phyloP scores from a whole-genome alignment of 2,888 invertebrate species.

The Andrena hattorfiana region DNA sequence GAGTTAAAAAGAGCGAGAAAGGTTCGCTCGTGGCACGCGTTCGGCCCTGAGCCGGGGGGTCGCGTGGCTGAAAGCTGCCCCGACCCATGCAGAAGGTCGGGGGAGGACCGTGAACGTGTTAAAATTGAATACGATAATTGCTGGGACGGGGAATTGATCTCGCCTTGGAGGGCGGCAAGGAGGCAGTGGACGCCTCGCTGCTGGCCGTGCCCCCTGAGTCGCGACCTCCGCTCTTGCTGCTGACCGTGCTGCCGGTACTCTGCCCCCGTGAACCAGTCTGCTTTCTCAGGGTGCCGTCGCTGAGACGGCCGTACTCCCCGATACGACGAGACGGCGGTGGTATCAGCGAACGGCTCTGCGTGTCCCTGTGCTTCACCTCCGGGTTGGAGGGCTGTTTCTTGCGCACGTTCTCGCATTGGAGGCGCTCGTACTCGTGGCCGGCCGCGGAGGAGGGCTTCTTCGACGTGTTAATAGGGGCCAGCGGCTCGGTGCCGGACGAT shows the following conservation, averaged over 20 bases:
- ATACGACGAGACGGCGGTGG: conserved; percentile 86
- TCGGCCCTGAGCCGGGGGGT: background rate
- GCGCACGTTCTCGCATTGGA: conserved; percentile 85
- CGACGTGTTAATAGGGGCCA: conserved; percentile 64
- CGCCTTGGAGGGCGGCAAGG: conserved; percentile 89
- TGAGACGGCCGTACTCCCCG: conserved; percentile 87
- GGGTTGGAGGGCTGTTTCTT: conserved; percentile 81
- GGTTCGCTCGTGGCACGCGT: background rate
- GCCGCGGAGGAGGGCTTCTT: conserved; percentile 70
- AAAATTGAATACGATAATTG: conserved; percentile 92
- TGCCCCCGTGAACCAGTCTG: conserved; percentile 78
- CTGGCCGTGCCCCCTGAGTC: conserved; percentile 87
- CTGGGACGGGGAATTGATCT: conserved; percentile 88
- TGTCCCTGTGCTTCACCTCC: conserved; percentile 83
- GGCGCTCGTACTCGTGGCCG: conserved; percentile 89
- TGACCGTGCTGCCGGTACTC: conserved; percentile 82
- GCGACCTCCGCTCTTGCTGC: conserved; percentile 85
- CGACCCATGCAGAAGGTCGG: background rate
- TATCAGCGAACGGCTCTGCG: conserved; percentile 86
- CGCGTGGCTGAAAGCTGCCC: too few relatives aligned
- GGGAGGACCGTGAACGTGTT: conserved; percentile 12
- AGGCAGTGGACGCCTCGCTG: conserved; percentile 86
- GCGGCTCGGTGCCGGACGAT: conserved; percentile 72
- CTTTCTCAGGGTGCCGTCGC: conserved; percentile 83
- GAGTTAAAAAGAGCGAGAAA: too few relatives aligned